A percentile compares a stretch with the other conserved stretches of the same genome.
Evolutionary conservation across 2,113 vertebrate genomes (phyloP).

Genomic region (Chaetorhynchus papuensis): DNA sequence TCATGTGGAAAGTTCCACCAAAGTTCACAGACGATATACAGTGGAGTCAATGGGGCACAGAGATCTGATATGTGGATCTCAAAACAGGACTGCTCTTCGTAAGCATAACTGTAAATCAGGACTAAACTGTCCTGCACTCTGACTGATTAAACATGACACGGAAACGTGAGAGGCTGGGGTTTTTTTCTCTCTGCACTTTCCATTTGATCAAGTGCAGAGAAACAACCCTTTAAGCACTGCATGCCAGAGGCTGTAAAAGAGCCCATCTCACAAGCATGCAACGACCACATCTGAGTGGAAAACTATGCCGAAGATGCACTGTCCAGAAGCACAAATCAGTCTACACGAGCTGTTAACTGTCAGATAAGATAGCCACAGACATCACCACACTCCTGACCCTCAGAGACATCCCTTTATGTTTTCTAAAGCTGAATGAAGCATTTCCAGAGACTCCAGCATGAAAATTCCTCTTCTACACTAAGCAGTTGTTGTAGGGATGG

Average conservation of each 20-base stretch:
- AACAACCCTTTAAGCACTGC: conserved; percentile 16
- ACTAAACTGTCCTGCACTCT: conserved; percentile 19
- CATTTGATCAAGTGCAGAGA: conserved; percentile 36
- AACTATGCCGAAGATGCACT: background rate
- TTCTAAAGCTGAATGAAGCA: background rate
- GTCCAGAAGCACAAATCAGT: background rate
- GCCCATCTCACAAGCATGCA: background rate
- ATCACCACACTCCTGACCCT: background rate
- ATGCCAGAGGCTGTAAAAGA: conserved; percentile 23
- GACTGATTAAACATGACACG: conserved; percentile 54
- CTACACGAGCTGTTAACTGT: background rate
- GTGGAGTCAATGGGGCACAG: conserved; percentile 60
- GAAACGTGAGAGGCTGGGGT: conserved; percentile 3
- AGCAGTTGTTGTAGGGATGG: background rate
- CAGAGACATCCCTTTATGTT: background rate
- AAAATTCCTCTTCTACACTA: background rate
- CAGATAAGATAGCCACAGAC: background rate
- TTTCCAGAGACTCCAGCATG: background rate
- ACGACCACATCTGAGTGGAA: background rate
- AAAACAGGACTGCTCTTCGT: conserved; percentile 51
- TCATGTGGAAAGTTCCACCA: conserved; percentile 58
- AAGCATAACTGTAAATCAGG: conserved; percentile 59
- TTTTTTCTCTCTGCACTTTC: conserved; percentile 13
- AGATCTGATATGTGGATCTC: conserved; percentile 55
- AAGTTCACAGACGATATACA: conserved; percentile 59